Evolutionary conservation across 2,113 vertebrate genomes (phyloP), one percentile per base, ranked within the genome.

Genomic region (Catagonus wagneri): DNA sequence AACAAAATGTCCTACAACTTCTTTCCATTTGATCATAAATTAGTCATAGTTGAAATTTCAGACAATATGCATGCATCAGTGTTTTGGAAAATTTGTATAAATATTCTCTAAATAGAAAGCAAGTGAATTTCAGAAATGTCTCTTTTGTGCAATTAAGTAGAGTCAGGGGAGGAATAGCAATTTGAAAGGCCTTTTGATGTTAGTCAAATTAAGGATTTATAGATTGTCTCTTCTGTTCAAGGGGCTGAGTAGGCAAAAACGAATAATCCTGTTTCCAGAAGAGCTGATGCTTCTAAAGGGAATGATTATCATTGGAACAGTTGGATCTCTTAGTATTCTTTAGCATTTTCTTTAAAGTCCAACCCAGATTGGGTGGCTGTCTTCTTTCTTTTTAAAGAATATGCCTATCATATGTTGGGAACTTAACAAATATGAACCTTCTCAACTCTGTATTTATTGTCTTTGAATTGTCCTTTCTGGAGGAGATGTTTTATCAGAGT

Each of bases 41-140:
- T 94, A 89, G 14, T 89, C 60, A 52, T 60, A 75, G 13, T 90
- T 96, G 76, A 90, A 85, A 79, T 88, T 95, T 95, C 34, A 94
- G 19, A 78, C 54, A 20, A 58, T 32, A 23, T 92, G 36, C 29
- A 89, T 88, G 15, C 72, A 56, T 85, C 29, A 85, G 1, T 79
- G 52, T 83, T 68, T 95, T 96, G 16, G 23, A 52, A 94, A 96
- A 90, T 95, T 27, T 89, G 32, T 85, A 15, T 23, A 85, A 32
- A 2, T 32, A 74, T 44, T 86, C n/a, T 83, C 66, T 93, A 92
- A 91, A 17, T 83, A 88, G 80, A 65, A 78, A 75, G 27, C 44
- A 89, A 78, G 34, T 36, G 29, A 94, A 93, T 90, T 90, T 96
- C 85, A 89, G 58, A 94, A 83, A 76, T 86, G 22, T 65, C 60